Evolutionary conservation across 2,113 vertebrate genomes (phyloP), one percentile per base, ranked within the genome.

Genomic region (Chaenocephalus aceratus): DNA sequence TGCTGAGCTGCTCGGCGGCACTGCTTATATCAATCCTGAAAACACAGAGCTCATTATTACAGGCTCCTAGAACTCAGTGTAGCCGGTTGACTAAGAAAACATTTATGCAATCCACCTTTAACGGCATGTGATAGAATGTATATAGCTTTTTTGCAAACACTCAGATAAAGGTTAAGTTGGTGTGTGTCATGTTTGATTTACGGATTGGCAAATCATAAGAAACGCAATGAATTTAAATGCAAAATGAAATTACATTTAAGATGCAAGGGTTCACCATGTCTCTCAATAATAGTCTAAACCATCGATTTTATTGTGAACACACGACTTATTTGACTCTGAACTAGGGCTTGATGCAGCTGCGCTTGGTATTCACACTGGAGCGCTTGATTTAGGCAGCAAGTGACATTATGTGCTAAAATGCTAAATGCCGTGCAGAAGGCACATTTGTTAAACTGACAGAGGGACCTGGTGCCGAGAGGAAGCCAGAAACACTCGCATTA

Each of bases 21-120:
- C 15, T 23, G 46, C 66, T 65, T 46, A 72, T 21, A 61, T 56
- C 56, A 66, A 82, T 23, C 62, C 62, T 59, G 61, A 72, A 77
- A 72, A 83, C 41, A 56, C 68, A 0, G 46, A 72, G 34, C 26
- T 52, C 68, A 56, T 65, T 71, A 57, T 45, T 46, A 64, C 59
- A 52, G 21, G 1, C 15, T 58, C 58, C 26, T 21, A 52, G 52
- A 57, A 57, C 56, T 58, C 3, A 56, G 54, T 16, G 51, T n/a
- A 45, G 52, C 30, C 53, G 1, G 51, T 56, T 70, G 21, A 76
- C 4, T 6, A 14, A 48, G 58, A 1, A 16, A 4, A 57, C 48
- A 10, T 45, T 49, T n/a, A 36, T 13, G 5, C 45, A 18, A 75
- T 59, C 41, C 41, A 63, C 23, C 6, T 49, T 30, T 41, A 63